Base-by-base conservation (phyloP, 1,140 invertebrate species). In the Heliconius nattereri region DNA sequence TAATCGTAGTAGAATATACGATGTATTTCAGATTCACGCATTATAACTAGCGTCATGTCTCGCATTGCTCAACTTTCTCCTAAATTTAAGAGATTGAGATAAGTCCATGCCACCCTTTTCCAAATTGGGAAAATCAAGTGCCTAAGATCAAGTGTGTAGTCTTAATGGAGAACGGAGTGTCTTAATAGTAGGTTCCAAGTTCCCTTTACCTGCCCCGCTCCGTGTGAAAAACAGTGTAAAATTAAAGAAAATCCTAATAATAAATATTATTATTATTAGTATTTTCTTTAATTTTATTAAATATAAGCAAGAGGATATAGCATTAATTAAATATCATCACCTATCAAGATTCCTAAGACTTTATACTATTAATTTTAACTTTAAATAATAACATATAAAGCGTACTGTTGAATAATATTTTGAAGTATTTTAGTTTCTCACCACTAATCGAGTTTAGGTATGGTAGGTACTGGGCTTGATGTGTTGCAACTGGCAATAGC, bases 361-460 rank as follows among this genome's bases (percentile, higher is more conserved):
- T 66, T 66, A 29, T 26, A 66, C 2, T 6, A 16, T 6, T 26
- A 26, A 29, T 66, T 26, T 66, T 66, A 16, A 29, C 23, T 29
- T 29, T 66, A 66, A 66, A 29, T n/a, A 29, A 2, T 66, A 66
- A 29, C 2, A 16, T 29, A 66, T 29, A 66, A 66, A 13, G 60
- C 13, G 29, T 66, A 66, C 26, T 6, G 23, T 66, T 29, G 60
- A 66, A 66, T 66, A 66, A n/a, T 66, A 29, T 29, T 75, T 6
- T 54, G 2, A 49, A 57, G 73, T 80, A 35, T 71, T 52, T 76
- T 80, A 76, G 78, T 60, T 71, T 79, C 73, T 66, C 32, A 70
- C 32, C 37, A 35, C 66, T 76, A 72, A 80, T 75, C 73, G 78
- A 54, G 73, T 29, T 66, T 66, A 66, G 60, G 60, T 66, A 66